Base-by-base conservation (phyloP, 2,113 vertebrate species). In the Vulpes ferrilata region DNA sequence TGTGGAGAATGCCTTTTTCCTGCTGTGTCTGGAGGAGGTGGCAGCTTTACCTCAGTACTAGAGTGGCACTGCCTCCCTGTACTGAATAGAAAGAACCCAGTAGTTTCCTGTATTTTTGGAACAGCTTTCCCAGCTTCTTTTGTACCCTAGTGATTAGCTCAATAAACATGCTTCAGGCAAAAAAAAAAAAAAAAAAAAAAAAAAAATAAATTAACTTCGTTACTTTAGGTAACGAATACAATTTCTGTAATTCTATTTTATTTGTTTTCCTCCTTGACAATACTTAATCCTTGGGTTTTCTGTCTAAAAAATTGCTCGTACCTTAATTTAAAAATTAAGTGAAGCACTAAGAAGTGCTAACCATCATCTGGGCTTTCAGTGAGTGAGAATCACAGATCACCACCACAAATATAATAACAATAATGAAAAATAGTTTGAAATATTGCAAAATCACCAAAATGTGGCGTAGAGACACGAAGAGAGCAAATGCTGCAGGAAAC, bases 131-230 rank as follows among this genome's bases (percentile, higher is more conserved):
- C 53, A 90, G 51, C 22, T 48, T 25, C 38, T 86, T 90, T 90
- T 89, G 90, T 88, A 51, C 76, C 74, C 3, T 96, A 20, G 20
- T 60, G 67, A 59, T 51, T 74, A 67, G 11, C 71, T 96, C 84
- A 98, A 96, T 98, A 98, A 98, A 98, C 48, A 20, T 57, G 48
- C 96, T 97, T 62, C 60, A 65, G 62, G 88, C 93, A 90, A 53
- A 43, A 43, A 43, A 43, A 43, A 43, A 4, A 43, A n/a, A n/a
- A n/a, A n/a, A n/a, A n/a, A 43, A 43, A 43, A 43, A 43, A 43
- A 43, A 43, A 43, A 43, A 43, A 43, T 43, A 4, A 43, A 43
- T 4, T 43, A 43, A 43, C 38, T 43, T 43, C 38, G 4, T 43
- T 43, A 43, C 38, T 32, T 59, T 59, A n/a, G n/a, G 27, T 85